Evolutionary conservation across 2,888 invertebrate genomes (phyloP), one percentile per base, ranked within the genome.

Genomic region (Scaptomyza flava): DNA sequence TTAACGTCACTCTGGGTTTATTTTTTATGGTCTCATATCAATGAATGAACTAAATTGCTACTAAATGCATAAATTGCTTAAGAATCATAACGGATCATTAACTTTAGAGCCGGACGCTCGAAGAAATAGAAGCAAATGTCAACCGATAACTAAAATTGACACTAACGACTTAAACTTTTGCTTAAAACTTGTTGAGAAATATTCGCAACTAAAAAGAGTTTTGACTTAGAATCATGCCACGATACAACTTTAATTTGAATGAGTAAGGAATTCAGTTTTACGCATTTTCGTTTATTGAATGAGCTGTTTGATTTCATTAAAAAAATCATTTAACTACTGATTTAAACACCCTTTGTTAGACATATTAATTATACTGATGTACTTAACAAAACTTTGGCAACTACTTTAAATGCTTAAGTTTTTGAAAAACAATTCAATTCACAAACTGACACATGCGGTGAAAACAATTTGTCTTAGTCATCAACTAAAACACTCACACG

Each of bases 381-480:
- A 34, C 33, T 12, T 34, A 34, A 12, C 12, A n/a, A n/a, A 36
- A 36, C n/a, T 36, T 36, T 2, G n/a, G 38, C n/a, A 52, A 52
- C 12, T 43, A 27, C 14, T 33, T 6, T 23, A 42, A 47, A 38
- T 60, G 51, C 41, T 31, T 53, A 70, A 31, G 30, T 36, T 31
- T 27, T n/a, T 17, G n/a, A 11, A 59, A 53, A 67, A 50, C 36
- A 42, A 9, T 43, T 61, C 7, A 33, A 58, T 30, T 36, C 50
- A 42, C 46, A 46, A 70, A 70, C 83, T 70, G 65, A 81, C 76
- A 70, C 69, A 71, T 56, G 66, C 62, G 38, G 71, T 57, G 72
- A 68, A 54, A 73, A 57, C 80, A 64, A 81, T 85, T 81, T 85
- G 77, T 85, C 86, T 82, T 79, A 72, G 64, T 72, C 86, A 79